These are phyloP conservation scores for Anoura caudifer DNA, from an alignment of 2,113 vertebrate species.

Conservation along the genomic window DNA sequence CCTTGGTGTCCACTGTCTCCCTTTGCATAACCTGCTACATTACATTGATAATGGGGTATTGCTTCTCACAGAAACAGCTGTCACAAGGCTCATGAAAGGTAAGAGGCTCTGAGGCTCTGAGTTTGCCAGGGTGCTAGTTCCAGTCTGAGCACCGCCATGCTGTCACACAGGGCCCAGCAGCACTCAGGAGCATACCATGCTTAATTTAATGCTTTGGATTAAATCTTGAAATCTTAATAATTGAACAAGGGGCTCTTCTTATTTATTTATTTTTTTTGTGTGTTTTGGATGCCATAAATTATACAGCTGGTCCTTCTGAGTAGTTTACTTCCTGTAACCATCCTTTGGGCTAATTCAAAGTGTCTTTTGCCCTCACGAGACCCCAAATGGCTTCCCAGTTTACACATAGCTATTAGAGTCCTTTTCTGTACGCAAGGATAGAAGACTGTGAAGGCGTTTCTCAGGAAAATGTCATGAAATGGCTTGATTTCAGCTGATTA, in stretches of 20 bases:
- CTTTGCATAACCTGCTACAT: constrained; percentile 89
- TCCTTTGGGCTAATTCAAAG: neutral
- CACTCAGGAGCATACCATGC: neutral
- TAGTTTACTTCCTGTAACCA: neutral
- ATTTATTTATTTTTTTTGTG: neutral
- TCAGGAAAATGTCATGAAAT: constrained; percentile 5
- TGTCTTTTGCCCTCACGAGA: neutral
- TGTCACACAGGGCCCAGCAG: too few relatives aligned
- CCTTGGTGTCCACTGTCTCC: constrained; percentile 90
- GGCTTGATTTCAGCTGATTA: neutral
- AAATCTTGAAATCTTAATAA: neutral
- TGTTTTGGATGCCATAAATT: neutral
- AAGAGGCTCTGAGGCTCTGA: neutral
- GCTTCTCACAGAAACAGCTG: constrained; percentile 87
- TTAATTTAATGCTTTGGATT: neutral
- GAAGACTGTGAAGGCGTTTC: neutral
- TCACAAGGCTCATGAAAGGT: constrained; percentile 89
- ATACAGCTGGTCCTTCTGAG: neutral
- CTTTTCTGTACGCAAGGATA: neutral
- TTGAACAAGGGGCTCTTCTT: neutral
- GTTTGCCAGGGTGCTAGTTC: neutral
- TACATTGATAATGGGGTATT: constrained; percentile 89
- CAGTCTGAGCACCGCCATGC: neutral
- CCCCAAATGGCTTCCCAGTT: neutral
- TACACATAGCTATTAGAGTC: neutral